phyloP scores from a whole-genome alignment of 1,140 invertebrate genomes.

The Agrilus planipennis region DNA sequence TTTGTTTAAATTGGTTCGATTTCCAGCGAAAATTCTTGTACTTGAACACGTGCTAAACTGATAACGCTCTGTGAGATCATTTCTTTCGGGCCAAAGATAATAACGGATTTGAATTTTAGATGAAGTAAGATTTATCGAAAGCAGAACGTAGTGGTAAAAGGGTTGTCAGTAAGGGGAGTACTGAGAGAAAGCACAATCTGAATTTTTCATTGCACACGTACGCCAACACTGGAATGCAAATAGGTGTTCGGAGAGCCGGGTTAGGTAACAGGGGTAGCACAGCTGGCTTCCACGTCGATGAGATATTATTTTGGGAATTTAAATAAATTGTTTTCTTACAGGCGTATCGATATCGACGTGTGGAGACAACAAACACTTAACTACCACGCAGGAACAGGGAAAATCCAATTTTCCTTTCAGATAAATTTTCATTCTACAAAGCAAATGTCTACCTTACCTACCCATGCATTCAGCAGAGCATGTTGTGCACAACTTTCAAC shows the following conservation, averaged over 20 bases:
- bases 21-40: too few relatives aligned
- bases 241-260: conserved; percentile 13
- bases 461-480: too few relatives aligned
- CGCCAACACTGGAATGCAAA: conserved; percentile 18
- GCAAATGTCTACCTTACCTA: too few relatives aligned
- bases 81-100: too few relatives aligned
- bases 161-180: conserved; percentile 27
- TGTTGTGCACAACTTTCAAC: too few relatives aligned
- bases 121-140: conserved; percentile 27
- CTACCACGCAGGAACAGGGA: too few relatives aligned
- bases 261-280: conserved; percentile 20
- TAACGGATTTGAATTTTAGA: conserved; percentile 32
- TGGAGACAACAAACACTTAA: too few relatives aligned
- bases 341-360: too few relatives aligned
- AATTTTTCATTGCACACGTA: conserved; percentile 30
- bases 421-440: too few relatives aligned
- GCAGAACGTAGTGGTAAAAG: conserved; percentile 23
- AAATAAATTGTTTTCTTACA: conserved; percentile 20
- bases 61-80: conserved; percentile 10
- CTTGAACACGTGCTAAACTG: conserved; percentile 5
- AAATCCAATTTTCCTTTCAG: too few relatives aligned
- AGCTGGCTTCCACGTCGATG: conserved; percentile 20
- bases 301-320: conserved; percentile 23
- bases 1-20: too few relatives aligned
- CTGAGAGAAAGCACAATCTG: conserved; percentile 22